Conservation (phyloP, 2,113 vertebrate species). For the Uria lomvia region DNA sequence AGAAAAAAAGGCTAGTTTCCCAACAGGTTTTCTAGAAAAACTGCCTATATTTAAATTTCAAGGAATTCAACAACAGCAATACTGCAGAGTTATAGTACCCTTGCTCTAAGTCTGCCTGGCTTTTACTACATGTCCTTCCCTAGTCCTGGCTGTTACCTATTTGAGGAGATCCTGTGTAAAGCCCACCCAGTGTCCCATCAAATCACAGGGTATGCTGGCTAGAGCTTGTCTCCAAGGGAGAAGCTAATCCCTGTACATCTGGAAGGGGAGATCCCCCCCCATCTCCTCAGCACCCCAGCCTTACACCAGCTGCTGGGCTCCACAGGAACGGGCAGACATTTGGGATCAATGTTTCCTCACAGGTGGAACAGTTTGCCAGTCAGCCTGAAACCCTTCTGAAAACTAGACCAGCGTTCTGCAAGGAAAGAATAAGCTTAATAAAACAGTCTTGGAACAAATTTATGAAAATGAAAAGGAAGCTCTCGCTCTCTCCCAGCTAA, state of each 20-base stretch:
- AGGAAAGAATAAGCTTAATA: conserved; percentile 12
- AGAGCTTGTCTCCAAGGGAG: neutral
- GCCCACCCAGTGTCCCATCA: neutral
- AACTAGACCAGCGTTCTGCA: neutral
- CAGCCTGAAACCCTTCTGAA: neutral
- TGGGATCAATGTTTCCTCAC: neutral
- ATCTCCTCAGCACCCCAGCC: neutral
- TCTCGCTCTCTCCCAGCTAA: neutral
- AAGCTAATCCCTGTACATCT: neutral
- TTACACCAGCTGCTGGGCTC: accelerated
- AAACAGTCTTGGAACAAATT: conserved; percentile 1
- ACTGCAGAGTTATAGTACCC: neutral
- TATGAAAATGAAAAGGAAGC: conserved; percentile 28
- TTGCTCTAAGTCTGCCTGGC: neutral
- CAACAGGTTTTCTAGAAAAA: neutral
- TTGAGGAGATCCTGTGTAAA: neutral
- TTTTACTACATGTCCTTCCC: neutral
- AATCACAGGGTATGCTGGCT: neutral
- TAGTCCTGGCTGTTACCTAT: neutral
- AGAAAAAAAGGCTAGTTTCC: neutral
- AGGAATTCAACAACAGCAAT: neutral
- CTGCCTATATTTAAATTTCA: neutral
- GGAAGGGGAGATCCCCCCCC: neutral
- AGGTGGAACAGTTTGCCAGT: neutral
- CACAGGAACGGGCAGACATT: neutral